phyloP scores from a whole-genome alignment of 2,888 invertebrate genomes.

The Adelphocoris suturalis region DNA sequence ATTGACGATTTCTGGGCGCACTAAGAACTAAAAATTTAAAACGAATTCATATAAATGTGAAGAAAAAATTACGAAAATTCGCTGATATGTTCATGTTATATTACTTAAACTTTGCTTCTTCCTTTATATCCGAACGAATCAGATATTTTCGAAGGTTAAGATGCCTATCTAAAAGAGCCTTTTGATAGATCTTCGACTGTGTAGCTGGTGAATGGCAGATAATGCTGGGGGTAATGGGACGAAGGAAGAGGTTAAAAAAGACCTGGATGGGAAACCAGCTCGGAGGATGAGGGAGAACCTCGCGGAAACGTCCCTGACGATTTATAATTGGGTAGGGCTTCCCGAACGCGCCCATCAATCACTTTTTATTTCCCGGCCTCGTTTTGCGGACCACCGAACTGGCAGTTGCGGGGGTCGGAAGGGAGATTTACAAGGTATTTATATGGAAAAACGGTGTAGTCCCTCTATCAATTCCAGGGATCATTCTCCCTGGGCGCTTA shows the following conservation, averaged over 20 bases:
- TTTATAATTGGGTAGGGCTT: slow-evolving; percentile 44
- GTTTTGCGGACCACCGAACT: slow-evolving; percentile 46
- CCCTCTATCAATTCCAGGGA: slow-evolving; percentile 5
- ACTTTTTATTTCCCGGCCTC: slow-evolving; percentile 10
- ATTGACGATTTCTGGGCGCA: too few relatives aligned
- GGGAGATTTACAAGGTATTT: slow-evolving; percentile 53
- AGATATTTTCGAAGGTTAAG: too few relatives aligned
- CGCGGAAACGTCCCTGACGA: slow-evolving; percentile 46
- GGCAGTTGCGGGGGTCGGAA: slow-evolving; percentile 12
- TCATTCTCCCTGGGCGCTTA: slow-evolving; percentile 11
- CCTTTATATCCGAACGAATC: too few relatives aligned
- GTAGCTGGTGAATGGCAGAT: background rate
- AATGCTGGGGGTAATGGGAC: slow-evolving; percentile 6
- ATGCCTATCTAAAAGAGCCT: too few relatives aligned
- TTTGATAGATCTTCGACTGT: background rate
- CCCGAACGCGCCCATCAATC: slow-evolving; percentile 40
- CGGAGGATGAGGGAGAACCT: background rate
- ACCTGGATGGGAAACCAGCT: slow-evolving; percentile 3
- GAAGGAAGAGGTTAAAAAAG: slow-evolving; percentile 20
- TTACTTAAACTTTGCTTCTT: too few relatives aligned
- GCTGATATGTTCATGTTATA: too few relatives aligned
- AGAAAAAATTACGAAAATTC: too few relatives aligned
- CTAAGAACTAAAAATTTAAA: too few relatives aligned
- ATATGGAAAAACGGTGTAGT: slow-evolving; percentile 45
- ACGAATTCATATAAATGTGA: too few relatives aligned